These are phyloP conservation scores for Babyrousa celebensis DNA, from an alignment of 2,797 vertebrate genomes.

Conservation along the genomic window DNA sequence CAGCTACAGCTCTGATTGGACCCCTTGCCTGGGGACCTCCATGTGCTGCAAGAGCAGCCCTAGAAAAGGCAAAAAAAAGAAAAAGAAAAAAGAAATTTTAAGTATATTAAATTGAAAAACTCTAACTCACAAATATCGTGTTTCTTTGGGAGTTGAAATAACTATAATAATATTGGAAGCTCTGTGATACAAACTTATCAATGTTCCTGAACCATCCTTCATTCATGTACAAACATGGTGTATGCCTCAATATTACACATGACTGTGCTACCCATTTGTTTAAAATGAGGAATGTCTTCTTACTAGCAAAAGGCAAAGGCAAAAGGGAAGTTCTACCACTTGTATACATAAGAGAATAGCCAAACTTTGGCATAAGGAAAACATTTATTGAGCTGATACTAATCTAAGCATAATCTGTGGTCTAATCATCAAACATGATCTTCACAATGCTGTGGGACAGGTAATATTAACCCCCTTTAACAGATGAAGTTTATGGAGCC, in stretches of 20 bases:
- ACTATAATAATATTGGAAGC: neutral
- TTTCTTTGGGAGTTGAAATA: neutral
- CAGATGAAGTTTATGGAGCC: neutral
- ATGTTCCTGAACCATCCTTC: neutral
- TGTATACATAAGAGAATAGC: neutral
- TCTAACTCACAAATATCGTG: conserved; percentile 8
- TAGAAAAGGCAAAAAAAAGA: too few species aligned
- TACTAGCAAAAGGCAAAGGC: neutral
- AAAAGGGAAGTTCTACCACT: neutral
- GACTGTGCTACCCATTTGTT: neutral
- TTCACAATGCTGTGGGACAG: neutral
- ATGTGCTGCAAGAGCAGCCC: too few species aligned
- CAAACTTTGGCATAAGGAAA: neutral
- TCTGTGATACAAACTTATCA: neutral
- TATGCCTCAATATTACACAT: neutral
- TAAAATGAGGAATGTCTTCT: conserved; percentile 45
- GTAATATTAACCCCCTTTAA: neutral
- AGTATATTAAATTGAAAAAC: conserved; percentile 17
- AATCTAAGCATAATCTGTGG: too few species aligned
- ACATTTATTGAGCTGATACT: neutral
- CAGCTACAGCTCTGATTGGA: too few species aligned
- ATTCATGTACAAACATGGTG: neutral
- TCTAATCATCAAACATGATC: neutral
- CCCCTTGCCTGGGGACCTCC: too few species aligned
- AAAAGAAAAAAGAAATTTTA: conserved; percentile 3